A percentile compares a stretch with the other conserved stretches of the same genome.
Conservation (phyloP, 35 echinoderm and acorn worm genomes). For the Anneissia japonica region DNA sequence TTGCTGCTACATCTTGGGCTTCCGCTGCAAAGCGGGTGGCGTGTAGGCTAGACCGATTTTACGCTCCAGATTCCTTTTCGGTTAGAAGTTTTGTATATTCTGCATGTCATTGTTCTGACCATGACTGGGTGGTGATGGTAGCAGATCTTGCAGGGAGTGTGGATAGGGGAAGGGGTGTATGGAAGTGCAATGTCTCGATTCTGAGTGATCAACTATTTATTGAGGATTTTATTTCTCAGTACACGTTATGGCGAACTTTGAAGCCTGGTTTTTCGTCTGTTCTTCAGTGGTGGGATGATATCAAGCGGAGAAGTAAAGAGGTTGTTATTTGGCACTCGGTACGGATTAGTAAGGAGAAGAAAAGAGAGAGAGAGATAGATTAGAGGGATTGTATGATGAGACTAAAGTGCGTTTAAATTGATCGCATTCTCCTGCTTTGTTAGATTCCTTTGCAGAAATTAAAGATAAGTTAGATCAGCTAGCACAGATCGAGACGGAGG, state of each 20-base stretch:
- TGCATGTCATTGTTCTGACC: conserved; percentile 17
- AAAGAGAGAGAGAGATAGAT: neutral
- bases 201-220: conserved; percentile 4
- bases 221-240: neutral
- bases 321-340: neutral
- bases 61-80: neutral
- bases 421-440: too few species aligned
- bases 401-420: too few species aligned
- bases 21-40: neutral
- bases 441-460: too few species aligned
- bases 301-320: neutral
- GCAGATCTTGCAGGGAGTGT: neutral
- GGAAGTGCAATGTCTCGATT: conserved; percentile 29
- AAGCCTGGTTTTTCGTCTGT: neutral
- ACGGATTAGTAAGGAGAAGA: neutral
- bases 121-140: neutral
- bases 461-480: neutral
- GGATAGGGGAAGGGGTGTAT: neutral
- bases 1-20: neutral
- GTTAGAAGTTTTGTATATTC: neutral
- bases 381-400: neutral
- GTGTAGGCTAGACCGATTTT: conserved; percentile 29
- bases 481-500: neutral
- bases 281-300: conserved; percentile 17
- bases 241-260: neutral